Evolutionary conservation across 2,113 vertebrate species (phyloP), one percentile per base, ranked within the genome.

Genomic region (Daboia siamensis): DNA sequence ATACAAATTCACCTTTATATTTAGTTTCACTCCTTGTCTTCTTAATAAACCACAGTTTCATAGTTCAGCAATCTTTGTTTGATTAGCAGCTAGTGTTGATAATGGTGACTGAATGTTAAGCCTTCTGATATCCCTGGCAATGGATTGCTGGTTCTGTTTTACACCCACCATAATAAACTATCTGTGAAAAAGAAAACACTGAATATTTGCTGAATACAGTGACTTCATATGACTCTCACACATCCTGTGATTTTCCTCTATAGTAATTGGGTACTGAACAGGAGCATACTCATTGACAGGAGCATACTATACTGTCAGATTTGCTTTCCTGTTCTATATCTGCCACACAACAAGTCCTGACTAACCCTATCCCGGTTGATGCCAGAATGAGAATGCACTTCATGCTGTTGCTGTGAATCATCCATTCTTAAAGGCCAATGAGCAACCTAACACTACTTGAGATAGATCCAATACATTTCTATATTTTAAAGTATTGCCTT

Each of bases 401-500:
- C 64, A 39, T 48, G 54, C 51, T 94, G 94, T 80, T 93, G 74
- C 93, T 94, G 95, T 94, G 94, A 52, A 94, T 94, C 84, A 91
- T 12, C 33, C 2, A 92, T 94, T 48, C 57, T 94, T 87, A 95
- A 13, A 55, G 80, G 91, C 92, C 96, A 94, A 92, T 87, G 90
- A 94, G 91, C 4, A 93, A 74, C 91, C 86, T 93, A 93, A 94
- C 91, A 15, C 52, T 94, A 69, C 93, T 87, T 20, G 39, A 56
- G 91, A 93, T 92, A 24, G 23, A 52, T 44, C 24, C 48, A 86
- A 86, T 4, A 51, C 24, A 52, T 11, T 86, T 23, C 46, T 86
- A 5, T 23, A 11, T 86, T 51, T 52, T 11, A 11, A 24, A 48
- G 85, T 20, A 56, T 17, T 56, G 4, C 55, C 55, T 56, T 56